phyloP scores from a whole-genome alignment of 2,797 vertebrate genomes.

The Gallirallus australis region DNA sequence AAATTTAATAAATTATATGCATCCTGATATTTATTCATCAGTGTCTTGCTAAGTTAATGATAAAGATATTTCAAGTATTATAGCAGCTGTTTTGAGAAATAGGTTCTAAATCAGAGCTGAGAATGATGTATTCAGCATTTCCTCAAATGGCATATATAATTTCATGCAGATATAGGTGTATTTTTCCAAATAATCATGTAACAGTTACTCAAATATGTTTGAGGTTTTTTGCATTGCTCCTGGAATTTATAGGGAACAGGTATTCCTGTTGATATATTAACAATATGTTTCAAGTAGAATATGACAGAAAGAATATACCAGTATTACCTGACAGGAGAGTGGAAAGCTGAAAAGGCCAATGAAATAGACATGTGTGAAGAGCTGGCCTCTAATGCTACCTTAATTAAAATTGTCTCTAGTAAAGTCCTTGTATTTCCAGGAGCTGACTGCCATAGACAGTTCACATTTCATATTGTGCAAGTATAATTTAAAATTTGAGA shows the following conservation, averaged over 20 bases:
- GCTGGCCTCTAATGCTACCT: neutral
- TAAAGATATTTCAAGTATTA: neutral
- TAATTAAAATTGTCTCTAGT: slow-evolving; percentile 35
- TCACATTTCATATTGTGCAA: neutral
- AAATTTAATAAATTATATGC: neutral
- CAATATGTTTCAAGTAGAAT: neutral
- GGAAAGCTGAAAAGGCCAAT: neutral
- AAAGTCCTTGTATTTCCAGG: neutral
- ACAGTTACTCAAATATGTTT: neutral
- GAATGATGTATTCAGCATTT: neutral
- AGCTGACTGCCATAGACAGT: neutral
- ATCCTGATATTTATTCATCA: slow-evolving; percentile 1
- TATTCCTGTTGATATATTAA: neutral
- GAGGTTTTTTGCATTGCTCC: neutral
- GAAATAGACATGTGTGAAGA: neutral
- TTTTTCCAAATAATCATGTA: neutral
- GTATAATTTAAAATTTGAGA: slow-evolving; percentile 56
- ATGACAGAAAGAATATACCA: neutral
- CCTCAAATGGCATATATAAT: neutral
- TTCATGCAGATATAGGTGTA: neutral
- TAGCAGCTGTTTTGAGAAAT: neutral
- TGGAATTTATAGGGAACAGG: neutral
- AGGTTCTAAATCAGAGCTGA: neutral
- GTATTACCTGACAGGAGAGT: neutral
- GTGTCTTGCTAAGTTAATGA: neutral